Base-by-base conservation (phyloP, 2,888 invertebrate genomes). In the Agapetus fuscipes region DNA sequence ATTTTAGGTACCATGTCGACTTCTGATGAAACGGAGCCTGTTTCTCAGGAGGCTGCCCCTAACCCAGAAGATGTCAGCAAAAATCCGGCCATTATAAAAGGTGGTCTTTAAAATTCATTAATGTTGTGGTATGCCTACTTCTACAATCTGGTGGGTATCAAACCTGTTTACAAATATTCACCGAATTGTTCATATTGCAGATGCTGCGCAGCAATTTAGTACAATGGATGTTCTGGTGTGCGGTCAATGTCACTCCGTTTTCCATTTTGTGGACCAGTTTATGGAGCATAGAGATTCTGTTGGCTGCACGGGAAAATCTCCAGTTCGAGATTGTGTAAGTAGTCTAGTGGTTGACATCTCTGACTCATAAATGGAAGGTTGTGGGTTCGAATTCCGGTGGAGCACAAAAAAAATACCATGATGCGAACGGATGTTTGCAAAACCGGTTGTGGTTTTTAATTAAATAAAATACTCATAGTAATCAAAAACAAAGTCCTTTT, bases 231-330 rank as follows among this genome's bases (percentile, higher is more conserved):
- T 88, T 4, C 61, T 86, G 15, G 84, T 88, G 1, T 88, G 88
- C 62, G 88, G 88, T n/a, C 76, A 78, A 44, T 88, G 88, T 55
- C 81, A 86, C 57, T 72, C 76, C 33, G 83, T 83, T 34, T 86
- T 80, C 56, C 83, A 87, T 57, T 86, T 82, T 57, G 60, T 85
- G 34, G 83, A 86, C 54, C 81, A 83, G 49, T 86, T 87, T 54
- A 75, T 78, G 57, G 76, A 79, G 30, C 88, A 88, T 54, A 80
- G 80, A 53, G 69, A 67, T 49, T 63, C 65, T 10, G 72, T 66
- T 35, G 71, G 70, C 39, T 80, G 80, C 50, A 66, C 72, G 24
- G 72, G 73, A 49, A 69, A 74, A 44, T 80, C 80, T 30, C 71
- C 71, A 37, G 72, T 82, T 26, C 71, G 78, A 52, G 80, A 81